Conservation (phyloP, 2,888 invertebrate genomes). For the Lepidocyrtinus sp. region DNA sequence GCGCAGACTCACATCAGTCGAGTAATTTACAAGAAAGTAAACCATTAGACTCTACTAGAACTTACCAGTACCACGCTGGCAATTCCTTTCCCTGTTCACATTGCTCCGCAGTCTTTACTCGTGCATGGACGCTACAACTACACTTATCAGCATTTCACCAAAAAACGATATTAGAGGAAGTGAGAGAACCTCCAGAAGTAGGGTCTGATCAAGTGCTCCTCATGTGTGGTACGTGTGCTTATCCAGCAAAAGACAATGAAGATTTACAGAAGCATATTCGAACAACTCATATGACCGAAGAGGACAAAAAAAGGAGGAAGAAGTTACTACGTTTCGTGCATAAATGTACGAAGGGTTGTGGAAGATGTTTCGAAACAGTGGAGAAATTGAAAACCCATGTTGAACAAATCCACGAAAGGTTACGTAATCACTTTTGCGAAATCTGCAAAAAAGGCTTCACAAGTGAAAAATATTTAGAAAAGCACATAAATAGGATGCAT, state of each 20-base stretch:
- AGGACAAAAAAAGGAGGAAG: no score
- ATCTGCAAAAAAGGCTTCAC: not conserved
- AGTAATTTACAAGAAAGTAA: not conserved
- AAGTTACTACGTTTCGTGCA: not conserved
- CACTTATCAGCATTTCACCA: conserved; percentile 38
- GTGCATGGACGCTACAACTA: conserved; percentile 40
- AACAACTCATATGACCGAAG: not conserved
- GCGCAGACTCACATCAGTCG: not conserved
- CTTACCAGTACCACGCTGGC: not conserved
- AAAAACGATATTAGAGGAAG: conserved; percentile 17
- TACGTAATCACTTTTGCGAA: conserved; percentile 17
- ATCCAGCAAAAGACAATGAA: conserved; percentile 29
- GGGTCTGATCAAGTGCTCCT: not conserved
- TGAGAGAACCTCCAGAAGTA: not conserved
- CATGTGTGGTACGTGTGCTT: conserved; percentile 42
- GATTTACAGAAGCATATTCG: conserved; percentile 32
- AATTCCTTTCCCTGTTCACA: conserved; percentile 20
- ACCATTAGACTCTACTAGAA: no score
- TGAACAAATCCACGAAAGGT: conserved; percentile 9
- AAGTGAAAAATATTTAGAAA: no score
- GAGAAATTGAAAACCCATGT: not conserved
- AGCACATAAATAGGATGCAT: no score
- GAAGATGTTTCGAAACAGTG: no score
- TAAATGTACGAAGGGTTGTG: not conserved
- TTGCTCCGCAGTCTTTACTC: conserved; percentile 23